Evolutionary conservation across 2,888 invertebrate species (phyloP), one percentile per base, ranked within the genome.

Genomic region (Nemoura dubitans): DNA sequence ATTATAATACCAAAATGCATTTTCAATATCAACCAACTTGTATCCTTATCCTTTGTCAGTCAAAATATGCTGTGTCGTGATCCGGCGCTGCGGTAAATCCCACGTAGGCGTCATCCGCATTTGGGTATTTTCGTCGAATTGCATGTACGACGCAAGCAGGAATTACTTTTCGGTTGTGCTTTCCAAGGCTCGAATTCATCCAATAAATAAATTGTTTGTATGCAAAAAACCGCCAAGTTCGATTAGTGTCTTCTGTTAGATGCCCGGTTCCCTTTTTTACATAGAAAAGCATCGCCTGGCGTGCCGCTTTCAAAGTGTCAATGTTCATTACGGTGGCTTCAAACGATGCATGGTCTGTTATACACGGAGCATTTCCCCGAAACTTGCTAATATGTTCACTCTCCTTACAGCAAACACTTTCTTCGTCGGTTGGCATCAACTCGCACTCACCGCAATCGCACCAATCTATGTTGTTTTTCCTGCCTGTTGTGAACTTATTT

Each of bases 181-280:
- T n/a, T n/a, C n/a, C 30, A 2, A 82, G 36, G 25, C 14, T 30
- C 21, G 30, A 82, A 30, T 82, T 82, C 29, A 30, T 30, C 82
- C 82, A 82, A 30, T 16, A 29, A 30, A 82, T 82, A 5, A 82
- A 82, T 82, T 82, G 29, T 82, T 30, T 82, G 30, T 82, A 82
- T 7, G 82, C 82, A 0, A 82, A n/a, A 82, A 82, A 82, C 5
- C 80, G 25, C 80, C 80, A 80, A 26, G 26, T 80, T 21, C 80
- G n/a, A n/a, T n/a, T n/a, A 6, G 5, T 80, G 6, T 26, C 25
- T 80, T 26, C 25, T 29, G 1, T 80, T 26, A 25, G 21, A 26
- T 80, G 16, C 5, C 26, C 28, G 27, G 80, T 6, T 27, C 27
- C 28, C 3, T 2, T 80, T 6, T 36, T 36, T 10, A 36, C 36